These are phyloP conservation scores for Temnothorax rugatulus DNA, from an alignment of 2,888 invertebrate genomes.

Conservation along the genomic window DNA sequence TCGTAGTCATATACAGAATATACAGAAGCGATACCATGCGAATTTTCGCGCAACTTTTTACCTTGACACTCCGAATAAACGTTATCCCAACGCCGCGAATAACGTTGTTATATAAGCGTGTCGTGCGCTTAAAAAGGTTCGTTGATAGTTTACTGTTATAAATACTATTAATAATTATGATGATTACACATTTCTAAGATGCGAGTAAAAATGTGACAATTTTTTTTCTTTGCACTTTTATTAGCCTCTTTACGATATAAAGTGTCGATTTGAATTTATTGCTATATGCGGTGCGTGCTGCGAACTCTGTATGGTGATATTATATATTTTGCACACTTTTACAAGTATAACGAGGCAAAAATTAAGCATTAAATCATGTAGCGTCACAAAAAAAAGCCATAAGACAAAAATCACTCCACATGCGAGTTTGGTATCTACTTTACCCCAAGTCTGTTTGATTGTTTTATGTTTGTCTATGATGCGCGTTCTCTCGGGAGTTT, in stretches of 20 bases:
- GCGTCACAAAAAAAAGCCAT: conserved; percentile 19
- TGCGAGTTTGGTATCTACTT: conserved; percentile 68
- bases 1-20: background rate
- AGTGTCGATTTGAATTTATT: background rate
- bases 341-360: conserved; percentile 4
- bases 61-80: background rate
- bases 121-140: background rate
- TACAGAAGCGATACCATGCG: conserved; percentile 2
- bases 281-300: conserved; percentile 1
- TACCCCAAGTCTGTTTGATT: conserved; percentile 67
- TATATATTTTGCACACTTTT: background rate
- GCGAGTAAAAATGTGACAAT: background rate
- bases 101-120: background rate
- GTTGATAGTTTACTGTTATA: background rate
- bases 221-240: background rate
- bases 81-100: background rate
- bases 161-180: conserved; percentile 11
- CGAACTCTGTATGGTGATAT: background rate
- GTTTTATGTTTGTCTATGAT: conserved; percentile 56
- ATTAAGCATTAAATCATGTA: conserved; percentile 59
- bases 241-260: background rate
- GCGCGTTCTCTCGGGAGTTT: conserved; percentile 60
- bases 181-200: background rate
- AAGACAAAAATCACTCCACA: conserved; percentile 54
- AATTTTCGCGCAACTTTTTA: conserved; percentile 2